Evolutionary conservation across 2,888 invertebrate species (phyloP), one percentile per base, ranked within the genome.

Genomic region (Drosophila cognata): DNA sequence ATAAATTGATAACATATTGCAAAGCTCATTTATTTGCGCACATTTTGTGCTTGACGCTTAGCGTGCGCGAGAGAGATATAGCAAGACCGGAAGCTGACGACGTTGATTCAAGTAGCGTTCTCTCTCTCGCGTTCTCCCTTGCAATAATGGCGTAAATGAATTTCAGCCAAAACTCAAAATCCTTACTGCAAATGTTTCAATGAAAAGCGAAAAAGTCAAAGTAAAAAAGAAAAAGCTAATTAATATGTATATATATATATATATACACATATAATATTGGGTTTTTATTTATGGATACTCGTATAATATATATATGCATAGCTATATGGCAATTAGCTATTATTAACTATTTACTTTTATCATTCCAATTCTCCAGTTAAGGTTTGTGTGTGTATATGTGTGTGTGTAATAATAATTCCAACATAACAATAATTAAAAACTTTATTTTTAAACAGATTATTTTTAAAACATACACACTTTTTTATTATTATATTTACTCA

Each of bases 371-470:
- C 16, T 8, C 8, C 25, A 46, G 46, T 25, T 46, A 16, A 46
- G 16, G 4, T 46, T 8, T 46, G 21, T 21, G 10, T 29, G 10
- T 41, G n/a, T 56, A 21, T 21, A 21, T 21, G 18, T 33, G 13
- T 33, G 13, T 56, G 10, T 36, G 16, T 51, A 36, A 10, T 28
- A 46, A n/a, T 41, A 41, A 41, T 41, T 10, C 21, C 28, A 59
- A 52, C 50, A 36, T 60, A 63, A 69, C 59, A 60, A 35, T 46
- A 38, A 43, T 67, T 67, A 43, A 51, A 65, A 56, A 51, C 56
- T 51, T 56, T 52, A 28, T 56, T 70, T 70, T 36, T 43, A 57
- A 16, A 67, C 16, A 52, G 52, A 33, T 57, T 64, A 52, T 36
- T 48, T 31, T 41, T 48, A 51, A 52, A 60, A 43, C 43, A 21